These are phyloP conservation scores for Muscicapa comitata DNA, from an alignment of 2,797 vertebrate species.

Conservation along the genomic window DNA sequence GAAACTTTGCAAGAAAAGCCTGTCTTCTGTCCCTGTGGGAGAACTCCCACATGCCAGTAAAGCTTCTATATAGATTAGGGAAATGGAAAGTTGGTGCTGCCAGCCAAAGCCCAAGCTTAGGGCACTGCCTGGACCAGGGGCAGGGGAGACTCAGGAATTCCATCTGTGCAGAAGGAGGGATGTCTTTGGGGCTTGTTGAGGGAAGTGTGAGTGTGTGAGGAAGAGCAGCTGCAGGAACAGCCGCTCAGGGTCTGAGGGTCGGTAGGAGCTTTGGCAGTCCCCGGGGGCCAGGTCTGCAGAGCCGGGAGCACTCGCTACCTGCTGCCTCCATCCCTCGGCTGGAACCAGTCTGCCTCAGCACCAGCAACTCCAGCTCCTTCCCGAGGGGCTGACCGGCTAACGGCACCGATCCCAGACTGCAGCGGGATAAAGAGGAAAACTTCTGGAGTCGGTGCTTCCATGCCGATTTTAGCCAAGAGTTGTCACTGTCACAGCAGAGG, in stretches of 20 bases:
- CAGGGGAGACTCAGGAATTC: neutral
- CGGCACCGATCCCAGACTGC: neutral
- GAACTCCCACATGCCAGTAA: neutral
- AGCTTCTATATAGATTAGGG: neutral
- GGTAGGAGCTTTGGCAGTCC: neutral
- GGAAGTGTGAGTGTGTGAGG: neutral
- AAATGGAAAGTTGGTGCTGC: neutral
- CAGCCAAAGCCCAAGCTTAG: neutral
- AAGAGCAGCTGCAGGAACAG: neutral
- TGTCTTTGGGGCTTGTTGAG: neutral
- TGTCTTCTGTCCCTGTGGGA: neutral
- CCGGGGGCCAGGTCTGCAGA: too few relatives aligned
- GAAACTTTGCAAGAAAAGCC: neutral
- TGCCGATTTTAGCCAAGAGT: neutral
- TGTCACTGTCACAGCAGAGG: neutral
- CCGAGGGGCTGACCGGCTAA: neutral
- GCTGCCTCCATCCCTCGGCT: neutral
- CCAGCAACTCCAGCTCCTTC: neutral
- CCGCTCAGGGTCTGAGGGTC: neutral
- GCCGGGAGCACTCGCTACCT: neutral
- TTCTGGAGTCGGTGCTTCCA: neutral
- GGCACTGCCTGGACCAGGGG: neutral
- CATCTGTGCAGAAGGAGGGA: neutral
- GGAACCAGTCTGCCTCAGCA: neutral
- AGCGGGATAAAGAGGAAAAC: neutral